phyloP scores from a whole-genome alignment of 53 echinoderm and acorn worm genomes.

The Glandiceps talaboti region DNA sequence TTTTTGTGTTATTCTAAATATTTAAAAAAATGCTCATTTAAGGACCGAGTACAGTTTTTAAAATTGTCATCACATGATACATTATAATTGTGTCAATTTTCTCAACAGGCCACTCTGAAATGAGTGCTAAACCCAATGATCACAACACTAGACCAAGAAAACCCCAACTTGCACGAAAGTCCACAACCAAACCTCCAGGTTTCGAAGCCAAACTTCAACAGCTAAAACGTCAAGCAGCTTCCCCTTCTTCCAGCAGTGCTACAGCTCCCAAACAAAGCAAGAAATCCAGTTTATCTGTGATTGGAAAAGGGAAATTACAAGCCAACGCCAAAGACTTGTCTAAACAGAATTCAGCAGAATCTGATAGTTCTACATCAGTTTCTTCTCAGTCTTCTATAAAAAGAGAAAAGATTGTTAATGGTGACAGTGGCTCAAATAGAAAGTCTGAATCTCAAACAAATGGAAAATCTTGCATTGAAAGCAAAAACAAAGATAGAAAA shows the following conservation, averaged over 20 bases:
- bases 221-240: not conserved
- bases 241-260: not conserved
- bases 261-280: not conserved
- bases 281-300: too few species aligned
- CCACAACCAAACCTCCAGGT: not conserved
- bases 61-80: too few species aligned
- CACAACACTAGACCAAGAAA: not conserved
- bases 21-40: too few species aligned
- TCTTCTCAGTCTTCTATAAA: too few species aligned
- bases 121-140: not conserved
- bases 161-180: not conserved
- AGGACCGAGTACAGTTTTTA: too few species aligned
- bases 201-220: not conserved
- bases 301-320: too few species aligned
- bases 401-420: too few species aligned
- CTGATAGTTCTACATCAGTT: too few species aligned
- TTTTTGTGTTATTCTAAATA: too few species aligned
- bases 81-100: not conserved
- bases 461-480: too few species aligned
- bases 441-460: too few species aligned
- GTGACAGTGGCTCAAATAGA: too few species aligned
- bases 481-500: not conserved
- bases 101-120: not conserved
- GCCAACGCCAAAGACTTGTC: not conserved
- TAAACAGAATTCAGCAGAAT: not conserved